Base-by-base conservation (phyloP, 1,140 invertebrate species). In the Cylas formicarius region DNA sequence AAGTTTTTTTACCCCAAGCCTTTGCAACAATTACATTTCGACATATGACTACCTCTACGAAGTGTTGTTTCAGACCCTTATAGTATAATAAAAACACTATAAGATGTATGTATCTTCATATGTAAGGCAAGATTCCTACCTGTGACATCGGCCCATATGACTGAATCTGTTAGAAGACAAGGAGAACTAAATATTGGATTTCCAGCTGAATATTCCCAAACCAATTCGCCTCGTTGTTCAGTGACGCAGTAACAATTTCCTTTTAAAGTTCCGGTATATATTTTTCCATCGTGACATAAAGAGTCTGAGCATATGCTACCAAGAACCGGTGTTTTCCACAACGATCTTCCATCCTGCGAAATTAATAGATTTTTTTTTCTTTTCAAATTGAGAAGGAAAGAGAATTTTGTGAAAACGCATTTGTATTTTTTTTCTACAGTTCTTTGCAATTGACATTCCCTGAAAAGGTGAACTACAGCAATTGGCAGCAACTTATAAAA, bases 221-320 rank as follows among this genome's bases (percentile, higher is more conserved):
- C 8, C 4, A 36, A 4, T 14, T 9, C 10, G 21, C 46, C 46
- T 19, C 38, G 11, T 10, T 23, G n/a, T 17, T 8, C 27, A 36
- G 35, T 37, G 31, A 48, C 23, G 10, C 18, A n/a, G 26, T 48
- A 48, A 19, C 32, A 42, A 13, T n/a, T 17, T 4, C 46, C 46
- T 31, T 31, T 35, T 19, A 21, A 42, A 11, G 46, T 48, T 9
- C 32, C 46, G 9, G 26, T 3, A 17, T 36, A 43, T 14, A 48
- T 22, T n/a, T 16, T 24, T 4, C 17, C 22, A 18, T 42, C 22
- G 5, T 37, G n/a, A n/a, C n/a, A 32, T 8, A 48, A 11, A 21
- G 37, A 33, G 24, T 42, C 39, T 6, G 39, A 38, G 36, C 20
- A 27, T 24, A 48, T 36, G 24, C 36, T 6, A 16, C 46, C 46